Percentiles rank a stretch among this genome's conserved stretches.
phyloP scores from a whole-genome alignment of 2,113 vertebrate genomes.

The Eidolon helvum region DNA sequence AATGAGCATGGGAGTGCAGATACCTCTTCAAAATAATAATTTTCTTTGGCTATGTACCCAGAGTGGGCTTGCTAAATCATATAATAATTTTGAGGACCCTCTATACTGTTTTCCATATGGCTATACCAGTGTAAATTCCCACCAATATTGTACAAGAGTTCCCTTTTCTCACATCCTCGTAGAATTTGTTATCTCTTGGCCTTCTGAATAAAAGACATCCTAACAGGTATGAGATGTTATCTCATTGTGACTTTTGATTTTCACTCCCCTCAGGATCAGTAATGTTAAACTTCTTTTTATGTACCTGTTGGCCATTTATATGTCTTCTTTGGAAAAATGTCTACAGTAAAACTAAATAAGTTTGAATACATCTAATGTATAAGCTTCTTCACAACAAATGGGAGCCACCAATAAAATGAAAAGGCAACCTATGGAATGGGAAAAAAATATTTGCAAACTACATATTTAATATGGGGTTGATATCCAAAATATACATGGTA shows the following conservation, averaged over 20 bases:
- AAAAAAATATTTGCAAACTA: not conserved
- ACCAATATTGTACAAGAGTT: not conserved
- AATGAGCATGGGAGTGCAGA: not conserved
- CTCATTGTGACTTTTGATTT: not conserved
- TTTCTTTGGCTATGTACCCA: not conserved
- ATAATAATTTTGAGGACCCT: not conserved
- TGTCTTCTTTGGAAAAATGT: not conserved
- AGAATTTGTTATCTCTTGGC: not conserved
- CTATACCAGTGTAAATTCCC: not conserved
- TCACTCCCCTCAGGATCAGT: not conserved
- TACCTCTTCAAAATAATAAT: not conserved
- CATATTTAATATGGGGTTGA: not conserved
- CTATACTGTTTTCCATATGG: not conserved
- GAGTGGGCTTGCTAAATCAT: not conserved
- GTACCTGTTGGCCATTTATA: not conserved
- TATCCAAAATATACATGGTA: not conserved
- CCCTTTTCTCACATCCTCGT: not conserved
- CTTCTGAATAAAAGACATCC: not conserved
- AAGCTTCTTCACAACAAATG: not conserved
- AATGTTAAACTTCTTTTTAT: not conserved
- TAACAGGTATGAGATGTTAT: not conserved
- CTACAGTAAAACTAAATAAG: not conserved
- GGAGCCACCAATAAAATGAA: not conserved
- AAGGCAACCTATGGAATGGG: not conserved
- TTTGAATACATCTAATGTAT: not conserved